Conservation (phyloP, 2,888 invertebrate genomes). For the Synanthedon myopaeformis region DNA sequence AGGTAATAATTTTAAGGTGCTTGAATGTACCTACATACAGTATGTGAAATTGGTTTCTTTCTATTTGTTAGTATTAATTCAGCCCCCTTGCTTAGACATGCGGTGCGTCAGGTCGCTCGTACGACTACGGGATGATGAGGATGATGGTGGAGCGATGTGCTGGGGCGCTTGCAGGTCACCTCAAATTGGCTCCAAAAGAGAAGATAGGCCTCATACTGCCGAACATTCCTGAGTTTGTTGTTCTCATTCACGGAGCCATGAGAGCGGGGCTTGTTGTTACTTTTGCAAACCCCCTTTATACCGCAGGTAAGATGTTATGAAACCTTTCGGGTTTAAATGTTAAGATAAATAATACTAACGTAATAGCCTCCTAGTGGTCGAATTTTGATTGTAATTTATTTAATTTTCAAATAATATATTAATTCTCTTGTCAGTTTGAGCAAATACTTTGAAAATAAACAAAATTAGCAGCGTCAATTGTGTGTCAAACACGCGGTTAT, state of each 20-base stretch:
- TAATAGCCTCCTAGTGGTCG: no score
- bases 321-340: no score
- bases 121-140: slow-evolving; percentile 73
- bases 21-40: slow-evolving; percentile 17
- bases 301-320: slow-evolving; percentile 60
- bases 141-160: slow-evolving; percentile 71
- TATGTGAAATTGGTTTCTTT: slow-evolving; percentile 6
- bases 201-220: slow-evolving; percentile 75
- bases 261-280: slow-evolving; percentile 75
- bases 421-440: no score
- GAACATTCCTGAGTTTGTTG: slow-evolving; percentile 77
- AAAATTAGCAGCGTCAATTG: no score
- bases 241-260: slow-evolving; percentile 75
- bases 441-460: no score
- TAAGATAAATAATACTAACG: no score
- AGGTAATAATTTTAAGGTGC: no score
- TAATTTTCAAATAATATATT: no score
- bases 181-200: slow-evolving; percentile 73
- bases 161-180: slow-evolving; percentile 63
- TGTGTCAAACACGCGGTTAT: no score
- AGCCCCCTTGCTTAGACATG: slow-evolving; percentile 66
- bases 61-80: slow-evolving; percentile 11
- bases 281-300: slow-evolving; percentile 78
- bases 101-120: slow-evolving; percentile 74
- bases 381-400: no score